phyloP scores from a whole-genome alignment of 2,797 vertebrate species.

The Arnoldichthys spilopterus region DNA sequence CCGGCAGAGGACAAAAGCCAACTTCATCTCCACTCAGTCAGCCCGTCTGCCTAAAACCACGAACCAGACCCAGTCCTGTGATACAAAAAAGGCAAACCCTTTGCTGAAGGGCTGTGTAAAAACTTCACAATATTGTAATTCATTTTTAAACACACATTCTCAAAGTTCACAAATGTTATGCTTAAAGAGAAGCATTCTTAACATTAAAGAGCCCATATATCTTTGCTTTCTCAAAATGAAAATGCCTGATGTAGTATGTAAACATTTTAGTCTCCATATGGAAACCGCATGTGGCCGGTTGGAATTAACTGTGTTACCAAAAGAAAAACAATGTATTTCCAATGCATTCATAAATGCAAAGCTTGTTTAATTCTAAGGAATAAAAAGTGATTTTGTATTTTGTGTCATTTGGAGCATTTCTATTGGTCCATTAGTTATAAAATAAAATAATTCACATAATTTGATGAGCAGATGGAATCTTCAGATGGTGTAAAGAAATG shows the following conservation, averaged over 20 bases:
- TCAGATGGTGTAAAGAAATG: not conserved
- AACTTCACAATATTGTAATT: not conserved
- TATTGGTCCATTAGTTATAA: not conserved
- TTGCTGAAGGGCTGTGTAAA: not conserved
- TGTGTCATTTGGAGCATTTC: not conserved
- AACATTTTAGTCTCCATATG: not conserved
- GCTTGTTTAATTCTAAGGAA: not conserved
- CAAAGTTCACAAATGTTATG: too few relatives aligned
- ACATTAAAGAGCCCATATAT: too few relatives aligned
- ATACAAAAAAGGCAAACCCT: too few relatives aligned
- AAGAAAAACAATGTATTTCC: not conserved
- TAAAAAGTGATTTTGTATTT: not conserved
- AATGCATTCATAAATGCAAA: not conserved
- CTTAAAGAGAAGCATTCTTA: too few relatives aligned
- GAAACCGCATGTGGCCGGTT: too few relatives aligned
- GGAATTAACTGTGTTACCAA: not conserved
- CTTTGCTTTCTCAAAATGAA: too few relatives aligned
- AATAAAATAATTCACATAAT: not conserved
- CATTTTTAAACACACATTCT: not conserved
- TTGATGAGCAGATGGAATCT: not conserved
- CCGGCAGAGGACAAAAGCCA: conserved; percentile 46
- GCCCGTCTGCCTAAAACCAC: not conserved
- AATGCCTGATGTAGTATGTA: too few relatives aligned
- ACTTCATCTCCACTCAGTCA: conserved; percentile 11
- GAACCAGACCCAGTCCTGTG: not conserved